Evolutionary conservation across 2,113 vertebrate genomes (phyloP), one percentile per base, ranked within the genome.

Genomic region (Neogobius melanostomus): DNA sequence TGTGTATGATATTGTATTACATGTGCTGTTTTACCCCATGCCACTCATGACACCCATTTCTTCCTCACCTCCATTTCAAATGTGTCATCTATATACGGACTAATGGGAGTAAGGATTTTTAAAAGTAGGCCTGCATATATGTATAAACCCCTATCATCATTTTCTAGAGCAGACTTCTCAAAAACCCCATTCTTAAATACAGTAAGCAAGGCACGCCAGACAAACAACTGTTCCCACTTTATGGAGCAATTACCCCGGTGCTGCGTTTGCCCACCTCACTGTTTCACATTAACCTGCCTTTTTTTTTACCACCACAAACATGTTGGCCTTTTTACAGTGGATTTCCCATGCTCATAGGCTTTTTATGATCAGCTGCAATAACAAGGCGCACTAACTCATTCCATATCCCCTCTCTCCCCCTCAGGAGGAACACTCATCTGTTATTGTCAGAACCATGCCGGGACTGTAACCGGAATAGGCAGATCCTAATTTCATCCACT

Each of bases 281-380:
- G 82, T 84, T 87, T 83, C 76, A 76, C 74, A 84, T 85, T 78
- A 79, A 82, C 71, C 75, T 86, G 79, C 79, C 87, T 85, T 88
- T 82, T 88, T 85, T 88, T 85, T 85, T 80, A 86, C 85, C 68
- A 79, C 69, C 71, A 79, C 82, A 83, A 87, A 85, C 80, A 82
- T 88, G 76, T 84, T 77, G 76, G 63, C 46, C 51, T 74, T 84
- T 86, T 89, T 84, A 80, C 78, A 72, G 80, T 82, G 80, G 82
- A 82, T 78, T 89, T 90, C 87, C 84, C 84, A 84, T 88, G 82
- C 77, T 84, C 62, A 3, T 69, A 77, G 77, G 64, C 74, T 61
- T 90, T 91, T 88, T 84, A 83, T 87, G 84, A 89, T 91, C 89
- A 91, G 89, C 90, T 91, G 90, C 85, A 88, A 90, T 81, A 90